phyloP scores from a whole-genome alignment of 1,140 invertebrate species.

The Babylonia areolata region DNA sequence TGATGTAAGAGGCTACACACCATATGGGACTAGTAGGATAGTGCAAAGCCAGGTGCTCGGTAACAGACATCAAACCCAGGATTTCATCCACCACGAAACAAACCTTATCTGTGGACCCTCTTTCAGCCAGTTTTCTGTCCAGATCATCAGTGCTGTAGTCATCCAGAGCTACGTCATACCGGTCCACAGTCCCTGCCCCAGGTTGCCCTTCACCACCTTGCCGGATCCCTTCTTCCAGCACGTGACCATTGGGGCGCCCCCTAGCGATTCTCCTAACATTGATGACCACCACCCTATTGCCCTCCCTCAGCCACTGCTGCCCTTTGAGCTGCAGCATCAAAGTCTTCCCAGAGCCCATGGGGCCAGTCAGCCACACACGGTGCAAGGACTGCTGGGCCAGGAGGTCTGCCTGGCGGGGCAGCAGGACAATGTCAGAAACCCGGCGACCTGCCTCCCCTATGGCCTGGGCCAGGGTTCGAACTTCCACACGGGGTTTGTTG shows the following conservation, averaged over 20 bases:
- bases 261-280: not conserved
- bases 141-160: not conserved
- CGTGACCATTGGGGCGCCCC: not conserved
- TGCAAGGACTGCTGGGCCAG: not conserved
- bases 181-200: not conserved
- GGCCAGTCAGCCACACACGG: slow-evolving; percentile 27
- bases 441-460: slow-evolving; percentile 2
- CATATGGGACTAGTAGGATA: not conserved
- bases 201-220: not conserved
- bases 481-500: slow-evolving; percentile 21
- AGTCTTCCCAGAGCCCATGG: slow-evolving; percentile 17
- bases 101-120: not conserved
- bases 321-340: slow-evolving; percentile 36
- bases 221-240: slow-evolving; percentile 2
- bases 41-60: not conserved
- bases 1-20: not conserved
- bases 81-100: slow-evolving; percentile 23
- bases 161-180: not conserved
- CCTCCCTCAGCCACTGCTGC: slow-evolving; percentile 16
- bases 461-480: slow-evolving; percentile 4
- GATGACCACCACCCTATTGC: slow-evolving; percentile 7
- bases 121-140: not conserved
- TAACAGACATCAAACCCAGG: not conserved
- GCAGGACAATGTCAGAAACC: slow-evolving; percentile 22
- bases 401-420: slow-evolving; percentile 12